phyloP scores from a whole-genome alignment of 2,113 vertebrate genomes.

The Entelurus aequoreus region DNA sequence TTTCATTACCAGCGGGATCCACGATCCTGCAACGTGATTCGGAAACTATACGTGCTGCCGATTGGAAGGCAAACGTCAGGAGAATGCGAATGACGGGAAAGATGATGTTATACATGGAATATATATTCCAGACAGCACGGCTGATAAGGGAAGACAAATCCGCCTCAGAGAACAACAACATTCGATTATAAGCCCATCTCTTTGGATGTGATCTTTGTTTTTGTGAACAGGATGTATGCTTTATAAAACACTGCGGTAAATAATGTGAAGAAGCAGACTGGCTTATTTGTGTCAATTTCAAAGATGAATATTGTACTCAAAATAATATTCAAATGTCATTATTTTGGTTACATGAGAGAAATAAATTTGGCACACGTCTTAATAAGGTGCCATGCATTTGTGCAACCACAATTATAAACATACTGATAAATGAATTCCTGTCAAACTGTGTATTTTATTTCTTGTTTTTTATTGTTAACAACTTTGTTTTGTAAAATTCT shows the following conservation, averaged over 20 bases:
- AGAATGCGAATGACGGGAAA: conserved; percentile 14
- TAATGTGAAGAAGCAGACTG: too few species aligned
- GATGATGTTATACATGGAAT: not conserved
- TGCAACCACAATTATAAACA: too few species aligned
- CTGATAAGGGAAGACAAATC: not conserved
- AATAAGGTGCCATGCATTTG: too few species aligned
- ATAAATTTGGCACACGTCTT: too few species aligned
- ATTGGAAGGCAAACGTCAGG: conserved; percentile 2
- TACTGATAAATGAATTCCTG: too few species aligned
- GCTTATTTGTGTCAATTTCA: too few species aligned
- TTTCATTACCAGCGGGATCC: conserved; percentile 28
- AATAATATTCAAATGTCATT: too few species aligned
- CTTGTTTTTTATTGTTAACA: too few species aligned
- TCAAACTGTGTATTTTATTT: too few species aligned
- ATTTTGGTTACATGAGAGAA: too few species aligned
- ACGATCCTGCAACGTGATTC: conserved; percentile 25
- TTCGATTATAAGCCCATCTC: conserved; percentile 2
- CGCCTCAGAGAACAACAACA: not conserved
- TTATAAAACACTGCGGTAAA: not conserved
- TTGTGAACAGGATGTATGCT: not conserved
- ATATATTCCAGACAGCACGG: not conserved
- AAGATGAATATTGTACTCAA: too few species aligned
- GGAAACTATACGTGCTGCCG: conserved; percentile 15
- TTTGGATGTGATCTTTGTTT: not conserved
- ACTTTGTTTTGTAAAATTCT: too few species aligned